Conservation (phyloP, 2,797 vertebrate genomes). For the Chanos chanos region DNA sequence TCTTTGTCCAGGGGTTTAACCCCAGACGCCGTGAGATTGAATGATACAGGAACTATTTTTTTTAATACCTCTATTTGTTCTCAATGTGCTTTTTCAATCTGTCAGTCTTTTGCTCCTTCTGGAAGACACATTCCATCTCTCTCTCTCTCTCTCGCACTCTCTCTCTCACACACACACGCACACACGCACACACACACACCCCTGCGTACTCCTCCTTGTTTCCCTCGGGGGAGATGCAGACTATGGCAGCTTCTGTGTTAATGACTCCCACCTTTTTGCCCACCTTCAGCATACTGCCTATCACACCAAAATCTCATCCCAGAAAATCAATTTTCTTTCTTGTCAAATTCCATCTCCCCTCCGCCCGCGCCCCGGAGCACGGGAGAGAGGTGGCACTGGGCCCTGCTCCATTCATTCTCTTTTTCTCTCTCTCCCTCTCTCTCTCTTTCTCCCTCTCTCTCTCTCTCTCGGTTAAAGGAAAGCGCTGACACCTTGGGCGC, state of each 20-base stretch:
- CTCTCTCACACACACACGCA: background rate
- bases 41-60: background rate
- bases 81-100: background rate
- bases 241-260: slow-evolving; percentile 30
- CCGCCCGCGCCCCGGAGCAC: slow-evolving; percentile 15
- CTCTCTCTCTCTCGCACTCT: background rate
- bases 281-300: slow-evolving; percentile 42
- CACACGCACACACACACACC: background rate
- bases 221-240: slow-evolving; percentile 13
- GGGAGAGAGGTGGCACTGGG: slow-evolving; percentile 13
- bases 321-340: slow-evolving; percentile 60
- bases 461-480: slow-evolving; percentile 39
- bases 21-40: no score
- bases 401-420: background rate
- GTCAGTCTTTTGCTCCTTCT: background rate
- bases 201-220: slow-evolving; percentile 5
- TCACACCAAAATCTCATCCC: slow-evolving; percentile 55
- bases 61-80: slow-evolving; percentile 1
- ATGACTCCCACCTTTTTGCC: slow-evolving; percentile 39
- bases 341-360: slow-evolving; percentile 56
- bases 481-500: slow-evolving; percentile 45
- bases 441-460: slow-evolving; percentile 5
- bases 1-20: no score
- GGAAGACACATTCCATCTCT: background rate
- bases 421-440: background rate